Evolutionary conservation across 2,113 vertebrate genomes (phyloP).

Genomic region (Sorex fumeus): DNA sequence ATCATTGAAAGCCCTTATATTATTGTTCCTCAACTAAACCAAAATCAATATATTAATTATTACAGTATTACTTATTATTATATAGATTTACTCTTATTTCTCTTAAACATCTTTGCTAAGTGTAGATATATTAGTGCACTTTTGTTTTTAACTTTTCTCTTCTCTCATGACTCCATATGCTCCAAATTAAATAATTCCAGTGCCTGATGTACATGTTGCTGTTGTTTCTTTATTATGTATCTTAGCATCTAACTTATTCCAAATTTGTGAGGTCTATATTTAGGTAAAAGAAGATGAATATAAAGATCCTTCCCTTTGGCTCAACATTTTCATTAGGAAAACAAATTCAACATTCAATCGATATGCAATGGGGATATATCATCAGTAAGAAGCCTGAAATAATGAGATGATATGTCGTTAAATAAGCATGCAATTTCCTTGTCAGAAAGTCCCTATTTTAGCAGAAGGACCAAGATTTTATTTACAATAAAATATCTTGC

Average conservation of each 20-base stretch:
- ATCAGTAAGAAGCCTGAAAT: not conserved
- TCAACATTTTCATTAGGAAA: not conserved
- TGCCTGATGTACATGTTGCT: not conserved
- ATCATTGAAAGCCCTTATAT: not conserved
- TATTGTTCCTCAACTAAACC: not conserved
- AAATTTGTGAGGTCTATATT: not conserved
- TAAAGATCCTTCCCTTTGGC: not conserved
- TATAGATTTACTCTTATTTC: not conserved
- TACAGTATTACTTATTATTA: not conserved
- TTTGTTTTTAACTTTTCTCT: not conserved
- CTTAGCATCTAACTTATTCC: not conserved
- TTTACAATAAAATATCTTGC: conserved; percentile 51
- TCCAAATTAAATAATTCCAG: not conserved
- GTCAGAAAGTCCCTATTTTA: conserved; percentile 34
- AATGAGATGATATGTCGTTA: not conserved
- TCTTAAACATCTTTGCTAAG: conserved; percentile 9
- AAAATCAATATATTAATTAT: not conserved
- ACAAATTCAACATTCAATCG: not conserved
- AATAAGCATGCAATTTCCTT: conserved; percentile 26
- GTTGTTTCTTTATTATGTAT: not conserved
- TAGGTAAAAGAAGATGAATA: conserved; percentile 9
- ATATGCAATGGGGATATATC: not conserved
- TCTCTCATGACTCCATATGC: not conserved
- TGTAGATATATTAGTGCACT: not conserved
- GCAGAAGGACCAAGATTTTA: conserved; percentile 35